Evolutionary conservation across 2,888 invertebrate species (phyloP).

Genomic region (Gasteruption jaculator): DNA sequence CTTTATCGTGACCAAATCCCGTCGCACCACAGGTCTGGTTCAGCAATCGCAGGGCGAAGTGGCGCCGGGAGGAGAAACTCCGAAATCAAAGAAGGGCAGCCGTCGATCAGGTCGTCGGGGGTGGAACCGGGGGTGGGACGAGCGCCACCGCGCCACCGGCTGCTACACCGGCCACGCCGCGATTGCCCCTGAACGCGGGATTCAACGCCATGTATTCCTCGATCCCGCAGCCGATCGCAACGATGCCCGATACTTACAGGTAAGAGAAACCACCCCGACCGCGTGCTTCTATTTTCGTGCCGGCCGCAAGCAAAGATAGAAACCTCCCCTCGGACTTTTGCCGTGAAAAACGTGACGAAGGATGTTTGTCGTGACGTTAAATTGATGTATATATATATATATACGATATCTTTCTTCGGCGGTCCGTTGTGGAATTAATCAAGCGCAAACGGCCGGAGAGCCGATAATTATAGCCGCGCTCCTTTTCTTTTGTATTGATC

Average conservation of each 20-base stretch:
- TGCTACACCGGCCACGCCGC: slow-evolving; percentile 57
- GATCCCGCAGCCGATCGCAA: slow-evolving; percentile 89
- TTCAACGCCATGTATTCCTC: slow-evolving; percentile 95
- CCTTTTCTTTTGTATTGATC: too few species aligned
- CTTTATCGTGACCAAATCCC: slow-evolving; percentile 30
- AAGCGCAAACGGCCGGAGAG: too few species aligned
- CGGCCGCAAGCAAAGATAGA: too few species aligned
- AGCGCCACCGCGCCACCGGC: slow-evolving; percentile 56
- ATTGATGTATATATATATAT: too few species aligned
- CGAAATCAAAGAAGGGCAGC: slow-evolving; percentile 79
- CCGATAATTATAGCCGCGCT: too few species aligned
- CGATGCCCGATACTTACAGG: slow-evolving; percentile 87
- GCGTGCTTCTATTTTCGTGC: too few species aligned
- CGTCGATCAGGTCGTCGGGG: slow-evolving; percentile 55
- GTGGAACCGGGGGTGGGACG: slow-evolving; percentile 40
- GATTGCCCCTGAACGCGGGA: slow-evolving; percentile 75
- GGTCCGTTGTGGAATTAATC: too few species aligned
- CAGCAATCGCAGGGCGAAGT: slow-evolving; percentile 97
- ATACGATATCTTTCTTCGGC: too few species aligned
- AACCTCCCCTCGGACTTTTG: too few species aligned
- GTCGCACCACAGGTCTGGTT: slow-evolving; percentile 90
- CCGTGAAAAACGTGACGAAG: too few species aligned
- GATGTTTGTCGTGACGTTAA: too few species aligned
- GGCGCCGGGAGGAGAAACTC: slow-evolving; percentile 97
- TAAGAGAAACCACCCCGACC: slow-evolving; percentile 49